phyloP scores from a whole-genome alignment of 2,797 vertebrate species.

The Cyclura pinguis region DNA sequence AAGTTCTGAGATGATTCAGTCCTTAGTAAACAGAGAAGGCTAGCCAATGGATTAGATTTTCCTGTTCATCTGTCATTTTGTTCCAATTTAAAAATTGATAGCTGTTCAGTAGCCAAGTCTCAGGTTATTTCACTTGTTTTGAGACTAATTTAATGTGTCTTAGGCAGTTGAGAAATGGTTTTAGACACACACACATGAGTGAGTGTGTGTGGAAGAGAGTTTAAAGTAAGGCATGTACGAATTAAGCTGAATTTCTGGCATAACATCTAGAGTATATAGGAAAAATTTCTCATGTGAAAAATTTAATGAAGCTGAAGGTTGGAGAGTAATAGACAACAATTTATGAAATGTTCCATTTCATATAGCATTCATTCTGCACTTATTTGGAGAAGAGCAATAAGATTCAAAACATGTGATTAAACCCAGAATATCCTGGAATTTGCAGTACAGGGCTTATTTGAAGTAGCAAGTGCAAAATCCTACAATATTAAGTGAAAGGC shows the following conservation, averaged over 20 bases:
- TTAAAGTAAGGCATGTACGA: neutral
- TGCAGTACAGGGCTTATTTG: neutral
- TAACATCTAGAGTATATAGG: slow-evolving; percentile 2
- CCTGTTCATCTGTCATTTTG: slow-evolving; percentile 38
- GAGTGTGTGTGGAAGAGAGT: neutral
- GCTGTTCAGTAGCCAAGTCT: slow-evolving; percentile 11
- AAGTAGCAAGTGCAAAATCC: slow-evolving; percentile 31
- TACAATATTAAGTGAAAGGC: neutral
- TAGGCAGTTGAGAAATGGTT: neutral
- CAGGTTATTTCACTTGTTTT: neutral
- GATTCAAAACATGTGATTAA: neutral
- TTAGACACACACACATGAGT: neutral
- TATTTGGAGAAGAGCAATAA: neutral
- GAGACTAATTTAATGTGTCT: neutral
- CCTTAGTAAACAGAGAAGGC: slow-evolving; percentile 35
- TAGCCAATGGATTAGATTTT: slow-evolving; percentile 40
- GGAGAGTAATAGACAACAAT: slow-evolving; percentile 14
- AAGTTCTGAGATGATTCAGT: neutral
- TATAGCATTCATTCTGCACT: slow-evolving; percentile 13
- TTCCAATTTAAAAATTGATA: slow-evolving; percentile 22
- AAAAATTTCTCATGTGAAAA: neutral
- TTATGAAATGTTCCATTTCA: neutral
- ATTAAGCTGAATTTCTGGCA: accelerated
- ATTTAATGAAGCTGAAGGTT: neutral
- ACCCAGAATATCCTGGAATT: neutral